phyloP scores from a whole-genome alignment of 2,888 invertebrate species.

The Harpagoxenus sublaevis region DNA sequence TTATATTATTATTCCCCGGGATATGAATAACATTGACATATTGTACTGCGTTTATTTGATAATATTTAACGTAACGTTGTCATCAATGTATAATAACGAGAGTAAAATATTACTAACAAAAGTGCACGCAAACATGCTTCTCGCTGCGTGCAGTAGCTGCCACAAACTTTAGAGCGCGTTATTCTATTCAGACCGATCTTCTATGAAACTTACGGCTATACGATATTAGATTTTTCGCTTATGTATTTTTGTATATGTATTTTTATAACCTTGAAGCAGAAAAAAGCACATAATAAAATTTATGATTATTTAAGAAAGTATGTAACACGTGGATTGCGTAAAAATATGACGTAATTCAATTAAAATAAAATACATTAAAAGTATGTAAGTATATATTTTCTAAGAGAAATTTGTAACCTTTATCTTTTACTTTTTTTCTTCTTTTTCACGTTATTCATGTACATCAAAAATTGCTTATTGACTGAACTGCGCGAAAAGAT shows the following conservation, averaged over 20 bases:
- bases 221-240: conserved; percentile 32
- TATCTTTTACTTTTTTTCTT: neutral
- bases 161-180: conserved; percentile 38
- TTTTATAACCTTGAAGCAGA: neutral
- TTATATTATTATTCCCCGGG: neutral
- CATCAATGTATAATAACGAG: conserved; percentile 26
- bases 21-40: neutral
- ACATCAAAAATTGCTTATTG: neutral
- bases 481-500: neutral
- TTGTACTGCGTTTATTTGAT: neutral
- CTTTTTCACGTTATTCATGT: neutral
- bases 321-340: too few relatives aligned
- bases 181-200: conserved; percentile 36
- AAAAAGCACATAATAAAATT: conserved; percentile 1
- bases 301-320: neutral
- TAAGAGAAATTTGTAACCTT: neutral
- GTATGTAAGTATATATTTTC: neutral
- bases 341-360: neutral
- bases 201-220: conserved; percentile 11
- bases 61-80: conserved; percentile 16
- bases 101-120: conserved; percentile 10
- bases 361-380: neutral
- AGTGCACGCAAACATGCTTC: conserved; percentile 18
- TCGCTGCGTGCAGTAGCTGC: conserved; percentile 7
- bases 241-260: neutral